Conservation (phyloP, 92 coral and sea anemone genomes). For the Porites cylindrica region DNA sequence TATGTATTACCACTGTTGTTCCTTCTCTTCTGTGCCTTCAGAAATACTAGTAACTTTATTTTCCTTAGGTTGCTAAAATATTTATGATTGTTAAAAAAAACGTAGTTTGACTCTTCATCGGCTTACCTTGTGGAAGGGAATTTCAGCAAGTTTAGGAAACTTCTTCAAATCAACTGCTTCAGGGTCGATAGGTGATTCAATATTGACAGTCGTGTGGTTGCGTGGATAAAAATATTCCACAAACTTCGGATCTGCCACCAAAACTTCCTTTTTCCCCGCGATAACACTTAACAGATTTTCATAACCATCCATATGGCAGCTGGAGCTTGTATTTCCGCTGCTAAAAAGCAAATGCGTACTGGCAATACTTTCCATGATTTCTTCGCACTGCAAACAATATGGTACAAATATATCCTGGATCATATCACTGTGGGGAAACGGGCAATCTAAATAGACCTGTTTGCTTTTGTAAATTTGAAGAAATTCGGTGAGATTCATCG, state of each 20-base stretch:
- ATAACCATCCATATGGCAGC: slow-evolving; percentile 96
- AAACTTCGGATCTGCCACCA: slow-evolving; percentile 84
- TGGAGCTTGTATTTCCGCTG: slow-evolving; percentile 95
- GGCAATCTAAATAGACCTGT: slow-evolving; percentile 92
- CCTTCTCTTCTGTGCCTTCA: no score
- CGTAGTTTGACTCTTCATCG: not conserved
- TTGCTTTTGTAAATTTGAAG: slow-evolving; percentile 86
- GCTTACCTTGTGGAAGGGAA: slow-evolving; percentile 94
- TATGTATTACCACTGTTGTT: no score
- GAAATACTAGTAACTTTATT: no score
- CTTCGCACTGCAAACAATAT: slow-evolving; percentile 93
- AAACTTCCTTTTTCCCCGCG: slow-evolving; percentile 90
- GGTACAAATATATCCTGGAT: slow-evolving; percentile 92
- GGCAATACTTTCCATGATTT: slow-evolving; percentile 64
- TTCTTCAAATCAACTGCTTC: slow-evolving; percentile 90
- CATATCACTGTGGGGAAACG: slow-evolving; percentile 91
- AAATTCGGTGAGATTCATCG: slow-evolving; percentile 87
- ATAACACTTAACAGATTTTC: slow-evolving; percentile 89
- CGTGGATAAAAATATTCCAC: slow-evolving; percentile 76
- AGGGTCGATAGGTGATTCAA: slow-evolving; percentile 95
- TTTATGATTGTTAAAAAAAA: no score
- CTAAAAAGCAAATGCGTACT: slow-evolving; percentile 94
- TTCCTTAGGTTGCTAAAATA: no score
- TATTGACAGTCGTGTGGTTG: slow-evolving; percentile 88
- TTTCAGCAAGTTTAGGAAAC: slow-evolving; percentile 88